These are phyloP conservation scores for Apogon talboti DNA, from an alignment of 2,797 vertebrate species.

Conservation along the genomic window DNA sequence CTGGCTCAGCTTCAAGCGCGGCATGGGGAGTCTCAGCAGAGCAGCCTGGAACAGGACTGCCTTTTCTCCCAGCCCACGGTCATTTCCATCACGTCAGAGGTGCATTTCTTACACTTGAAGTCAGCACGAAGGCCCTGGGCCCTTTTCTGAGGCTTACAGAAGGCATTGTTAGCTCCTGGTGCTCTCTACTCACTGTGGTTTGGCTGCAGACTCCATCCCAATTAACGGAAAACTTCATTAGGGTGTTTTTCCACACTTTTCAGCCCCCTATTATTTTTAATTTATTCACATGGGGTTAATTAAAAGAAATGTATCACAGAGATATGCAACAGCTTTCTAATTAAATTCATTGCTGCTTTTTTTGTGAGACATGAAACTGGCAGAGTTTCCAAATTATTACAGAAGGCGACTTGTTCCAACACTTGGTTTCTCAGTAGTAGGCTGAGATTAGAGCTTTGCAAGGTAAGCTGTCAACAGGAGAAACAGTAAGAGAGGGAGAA, in stretches of 20 bases:
- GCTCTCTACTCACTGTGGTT: slow-evolving; percentile 78
- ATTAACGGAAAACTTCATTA: slow-evolving; percentile 88
- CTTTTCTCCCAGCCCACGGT: slow-evolving; percentile 80
- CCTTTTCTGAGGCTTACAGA: slow-evolving; percentile 79
- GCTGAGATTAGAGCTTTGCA: slow-evolving; percentile 75
- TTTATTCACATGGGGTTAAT: slow-evolving; percentile 91
- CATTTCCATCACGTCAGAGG: slow-evolving; percentile 86
- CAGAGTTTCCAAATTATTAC: slow-evolving; percentile 83
- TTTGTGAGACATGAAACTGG: slow-evolving; percentile 82
- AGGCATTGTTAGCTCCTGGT: slow-evolving; percentile 82
- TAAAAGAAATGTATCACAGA: slow-evolving; percentile 88
- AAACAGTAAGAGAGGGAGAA: slow-evolving; percentile 45
- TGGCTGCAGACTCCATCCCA: slow-evolving; percentile 84
- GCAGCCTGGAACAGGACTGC: slow-evolving; percentile 83
- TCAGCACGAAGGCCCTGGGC: slow-evolving; percentile 79
- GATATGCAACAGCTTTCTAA: slow-evolving; percentile 88
- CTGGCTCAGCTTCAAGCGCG: slow-evolving; percentile 82
- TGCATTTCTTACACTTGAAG: slow-evolving; percentile 85
- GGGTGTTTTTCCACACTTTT: slow-evolving; percentile 80
- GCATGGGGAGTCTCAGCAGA: slow-evolving; percentile 83
- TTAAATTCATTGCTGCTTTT: slow-evolving; percentile 86
- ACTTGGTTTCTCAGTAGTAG: slow-evolving; percentile 76
- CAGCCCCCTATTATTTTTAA: slow-evolving; percentile 87
- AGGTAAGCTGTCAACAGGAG: slow-evolving; percentile 76
- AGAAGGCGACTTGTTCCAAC: slow-evolving; percentile 83